These are phyloP conservation scores for Gonatopus flavifemur DNA, from an alignment of 1,140 invertebrate species.

Conservation along the genomic window DNA sequence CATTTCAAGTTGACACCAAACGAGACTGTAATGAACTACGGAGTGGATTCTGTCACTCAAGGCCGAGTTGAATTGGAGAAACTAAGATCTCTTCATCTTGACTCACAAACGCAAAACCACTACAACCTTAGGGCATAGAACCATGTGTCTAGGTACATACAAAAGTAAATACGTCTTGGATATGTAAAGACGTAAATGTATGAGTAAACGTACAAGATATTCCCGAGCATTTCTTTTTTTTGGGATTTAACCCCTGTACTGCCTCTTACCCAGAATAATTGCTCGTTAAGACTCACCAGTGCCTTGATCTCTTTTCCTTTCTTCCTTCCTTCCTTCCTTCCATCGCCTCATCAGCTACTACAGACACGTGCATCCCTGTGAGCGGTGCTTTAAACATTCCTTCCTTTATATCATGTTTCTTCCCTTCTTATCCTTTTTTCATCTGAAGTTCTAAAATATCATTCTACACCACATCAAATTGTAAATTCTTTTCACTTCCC, in stretches of 20 bases:
- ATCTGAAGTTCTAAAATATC: too few relatives aligned
- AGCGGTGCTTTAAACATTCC: too few relatives aligned
- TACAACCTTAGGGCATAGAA: too few relatives aligned
- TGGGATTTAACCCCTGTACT: conserved; percentile 10
- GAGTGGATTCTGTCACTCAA: conserved; percentile 9
- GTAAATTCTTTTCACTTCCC: too few relatives aligned
- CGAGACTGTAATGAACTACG: conserved; percentile 5
- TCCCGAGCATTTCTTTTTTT: conserved; percentile 13
- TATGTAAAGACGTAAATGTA: too few relatives aligned
- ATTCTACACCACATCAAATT: too few relatives aligned
- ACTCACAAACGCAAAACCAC: neutral
- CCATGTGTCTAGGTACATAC: too few relatives aligned
- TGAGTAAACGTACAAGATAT: neutral
- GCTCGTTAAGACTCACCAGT: conserved; percentile 22
- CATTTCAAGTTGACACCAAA: conserved; percentile 6
- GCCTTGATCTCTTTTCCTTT: conserved; percentile 10
- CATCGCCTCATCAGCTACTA: neutral
- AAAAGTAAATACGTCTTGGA: too few relatives aligned
- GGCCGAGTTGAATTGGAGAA: conserved; percentile 4
- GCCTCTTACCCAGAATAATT: conserved; percentile 27
- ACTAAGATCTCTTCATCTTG: neutral
- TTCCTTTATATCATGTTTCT: too few relatives aligned
- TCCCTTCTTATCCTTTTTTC: too few relatives aligned
- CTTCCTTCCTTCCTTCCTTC: neutral
- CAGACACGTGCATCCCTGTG: too few relatives aligned